Evolutionary conservation across 2,113 vertebrate species (phyloP), one percentile per base, ranked within the genome.

Genomic region (Saimiri boliviensis): DNA sequence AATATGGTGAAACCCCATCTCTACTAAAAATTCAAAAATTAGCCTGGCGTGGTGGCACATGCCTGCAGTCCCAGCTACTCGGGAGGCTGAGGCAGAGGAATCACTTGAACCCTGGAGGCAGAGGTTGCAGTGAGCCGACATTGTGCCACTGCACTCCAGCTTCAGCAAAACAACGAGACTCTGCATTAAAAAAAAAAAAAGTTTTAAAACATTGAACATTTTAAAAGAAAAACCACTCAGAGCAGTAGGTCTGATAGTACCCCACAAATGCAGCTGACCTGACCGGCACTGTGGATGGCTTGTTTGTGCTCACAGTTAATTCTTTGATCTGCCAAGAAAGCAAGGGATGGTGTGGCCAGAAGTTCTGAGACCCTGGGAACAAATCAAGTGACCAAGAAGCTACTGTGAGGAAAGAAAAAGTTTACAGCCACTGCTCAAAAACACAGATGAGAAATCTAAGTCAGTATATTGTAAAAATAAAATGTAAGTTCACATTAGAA

Each of bases 391-490:
- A 42, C 17, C 66, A 76, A 45, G 25, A 16, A 88, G 23, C 27
- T 58, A 74, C 42, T 32, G 3, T 12, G 49, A 87, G 71, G 40
- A 68, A 91, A 40, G 49, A 90, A 77, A 60, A 82, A 6, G 23
- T 8, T 73, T 74, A 47, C 8, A n/a, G 27, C 17, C 52, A 66
- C n/a, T 49, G 2, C 32, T n/a, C 54, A 19, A 58, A 83, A 79
- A 49, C 37, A 56, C 11, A 27, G 47, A 19, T 21, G 23, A 83
- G 63, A 73, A 83, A 58, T 25, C 27, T 49, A 81, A 86, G 32
- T 73, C 47, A 37, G 19, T 32, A 16, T 89, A 63, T 56, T 84
- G 42, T 52, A 49, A 86, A 93, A 93, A 90, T 47, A 93, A 52
- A 94, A 66, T 54, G 12, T 54, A 66, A 71, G 5, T 73, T 92